These are phyloP conservation scores for Drosophila ogumai DNA, from an alignment of 1,140 invertebrate genomes.

Conservation along the genomic window DNA sequence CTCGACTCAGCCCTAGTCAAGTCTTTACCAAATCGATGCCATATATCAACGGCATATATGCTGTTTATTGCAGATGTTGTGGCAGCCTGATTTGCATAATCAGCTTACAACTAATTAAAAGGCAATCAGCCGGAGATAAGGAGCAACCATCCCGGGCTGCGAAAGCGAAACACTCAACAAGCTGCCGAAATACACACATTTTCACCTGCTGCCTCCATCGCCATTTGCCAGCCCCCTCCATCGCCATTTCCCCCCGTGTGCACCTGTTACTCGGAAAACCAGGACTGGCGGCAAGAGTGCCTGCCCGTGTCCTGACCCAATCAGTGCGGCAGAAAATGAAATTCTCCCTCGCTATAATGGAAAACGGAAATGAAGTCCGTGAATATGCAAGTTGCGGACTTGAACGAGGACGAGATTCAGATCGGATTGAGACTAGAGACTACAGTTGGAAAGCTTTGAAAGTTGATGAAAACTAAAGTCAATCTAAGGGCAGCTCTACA, in stretches of 20 bases:
- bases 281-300: constrained; percentile 18
- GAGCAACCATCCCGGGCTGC: constrained; percentile 16
- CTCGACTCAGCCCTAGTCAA: background rate
- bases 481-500: background rate
- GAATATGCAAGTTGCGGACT: constrained; percentile 31
- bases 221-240: constrained; percentile 13
- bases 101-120: constrained; percentile 77
- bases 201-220: constrained; percentile 33
- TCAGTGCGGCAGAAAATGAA: constrained; percentile 66
- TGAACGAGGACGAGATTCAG: background rate
- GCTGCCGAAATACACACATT: constrained; percentile 52
- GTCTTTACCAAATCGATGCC: constrained; percentile 62
- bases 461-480: constrained; percentile 31
- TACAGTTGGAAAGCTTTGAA: background rate
- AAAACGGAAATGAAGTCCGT: constrained; percentile 64
- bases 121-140: constrained; percentile 52
- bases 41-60: constrained; percentile 55
- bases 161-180: constrained; percentile 36
- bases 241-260: background rate
- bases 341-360: constrained; percentile 58
- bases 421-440: constrained; percentile 6
- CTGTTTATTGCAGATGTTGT: constrained; percentile 31
- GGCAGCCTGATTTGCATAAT: constrained; percentile 65
- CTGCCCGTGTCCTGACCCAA: constrained; percentile 45
- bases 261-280: constrained; percentile 58